A percentile compares a stretch with the other conserved stretches of the same genome.
phyloP scores from a whole-genome alignment of 37 sponge, comb jelly and placozoan species.

The Cliona cf. orientalis region DNA sequence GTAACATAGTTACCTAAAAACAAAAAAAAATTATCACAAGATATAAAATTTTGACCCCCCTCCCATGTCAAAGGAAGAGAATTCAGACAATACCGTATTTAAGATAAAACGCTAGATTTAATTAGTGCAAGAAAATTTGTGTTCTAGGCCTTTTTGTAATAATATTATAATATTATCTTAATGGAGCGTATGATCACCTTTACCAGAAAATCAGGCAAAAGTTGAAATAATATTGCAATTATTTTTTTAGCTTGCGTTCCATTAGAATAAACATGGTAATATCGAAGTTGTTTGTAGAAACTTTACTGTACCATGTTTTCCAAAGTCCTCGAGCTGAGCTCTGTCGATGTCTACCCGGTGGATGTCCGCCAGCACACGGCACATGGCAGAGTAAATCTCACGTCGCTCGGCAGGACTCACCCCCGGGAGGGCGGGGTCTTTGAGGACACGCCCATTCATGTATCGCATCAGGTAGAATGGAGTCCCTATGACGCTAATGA shows the following conservation, averaged over 20 bases:
- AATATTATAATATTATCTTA: not conserved
- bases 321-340: slow-evolving; percentile 63
- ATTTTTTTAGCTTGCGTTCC: too few relatives aligned
- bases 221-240: not conserved
- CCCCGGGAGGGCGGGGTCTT: slow-evolving; percentile 60
- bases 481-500: slow-evolving; percentile 72
- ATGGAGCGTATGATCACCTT: too few relatives aligned
- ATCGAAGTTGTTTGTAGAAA: too few relatives aligned
- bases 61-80: not conserved
- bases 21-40: not conserved
- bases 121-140: too few relatives aligned
- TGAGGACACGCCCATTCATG: slow-evolving; percentile 66
- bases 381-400: slow-evolving; percentile 42
- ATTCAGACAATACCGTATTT: not conserved
- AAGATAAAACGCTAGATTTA: too few relatives aligned
- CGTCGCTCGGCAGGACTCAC: slow-evolving; percentile 42
- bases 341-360: slow-evolving; percentile 63
- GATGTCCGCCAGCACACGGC: slow-evolving; percentile 46
- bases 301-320: slow-evolving; percentile 60
- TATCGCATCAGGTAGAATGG: slow-evolving; percentile 88
- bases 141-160: too few relatives aligned
- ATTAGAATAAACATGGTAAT: too few relatives aligned
- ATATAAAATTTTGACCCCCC: not conserved
- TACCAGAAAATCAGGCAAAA: not conserved
- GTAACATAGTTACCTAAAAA: slow-evolving; percentile 36